phyloP scores from a whole-genome alignment of 2,888 invertebrate species.

The Coelinius sp. region DNA sequence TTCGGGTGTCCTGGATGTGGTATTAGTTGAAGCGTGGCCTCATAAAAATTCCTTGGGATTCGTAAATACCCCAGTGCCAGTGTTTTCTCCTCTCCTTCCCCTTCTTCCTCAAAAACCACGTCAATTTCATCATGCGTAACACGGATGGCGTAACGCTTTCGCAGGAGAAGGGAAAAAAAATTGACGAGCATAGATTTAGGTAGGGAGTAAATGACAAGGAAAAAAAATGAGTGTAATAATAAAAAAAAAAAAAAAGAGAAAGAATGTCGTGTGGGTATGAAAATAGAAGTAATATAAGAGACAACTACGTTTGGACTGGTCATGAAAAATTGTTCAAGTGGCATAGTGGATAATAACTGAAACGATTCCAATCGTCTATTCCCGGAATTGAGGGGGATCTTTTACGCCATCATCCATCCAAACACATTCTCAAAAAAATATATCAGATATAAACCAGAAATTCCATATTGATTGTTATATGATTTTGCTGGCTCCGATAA shows the following conservation, averaged over 20 bases:
- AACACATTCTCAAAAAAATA: conserved; percentile 38
- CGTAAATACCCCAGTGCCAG: conserved; percentile 44
- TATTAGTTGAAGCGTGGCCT: conserved; percentile 43
- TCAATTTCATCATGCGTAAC: conserved; percentile 37
- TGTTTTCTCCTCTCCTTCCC: not conserved
- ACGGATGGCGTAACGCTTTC: conserved; percentile 37
- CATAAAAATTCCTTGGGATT: conserved; percentile 50
- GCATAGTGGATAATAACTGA: not conserved
- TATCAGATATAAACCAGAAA: conserved; percentile 48
- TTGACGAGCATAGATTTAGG: conserved; percentile 49
- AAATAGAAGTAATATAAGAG: not conserved
- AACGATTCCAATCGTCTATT: conserved; percentile 14
- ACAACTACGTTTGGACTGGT: not conserved
- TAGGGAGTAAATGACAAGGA: conserved; percentile 5
- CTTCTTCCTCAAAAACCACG: not conserved
- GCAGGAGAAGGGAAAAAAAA: conserved; percentile 33
- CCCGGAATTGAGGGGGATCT: conserved; percentile 2
- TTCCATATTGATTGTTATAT: conserved; percentile 58
- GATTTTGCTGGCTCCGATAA: conserved; percentile 50
- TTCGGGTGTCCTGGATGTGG: conserved; percentile 5
- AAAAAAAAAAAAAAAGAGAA: conserved; percentile 55
- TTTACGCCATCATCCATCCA: not conserved
- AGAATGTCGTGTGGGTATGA: conserved; percentile 24
- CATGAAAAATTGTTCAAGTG: conserved; percentile 12
- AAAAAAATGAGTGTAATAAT: conserved; percentile 46